phyloP scores from a whole-genome alignment of 2,113 vertebrate species.

The Lutjanus erythropterus region DNA sequence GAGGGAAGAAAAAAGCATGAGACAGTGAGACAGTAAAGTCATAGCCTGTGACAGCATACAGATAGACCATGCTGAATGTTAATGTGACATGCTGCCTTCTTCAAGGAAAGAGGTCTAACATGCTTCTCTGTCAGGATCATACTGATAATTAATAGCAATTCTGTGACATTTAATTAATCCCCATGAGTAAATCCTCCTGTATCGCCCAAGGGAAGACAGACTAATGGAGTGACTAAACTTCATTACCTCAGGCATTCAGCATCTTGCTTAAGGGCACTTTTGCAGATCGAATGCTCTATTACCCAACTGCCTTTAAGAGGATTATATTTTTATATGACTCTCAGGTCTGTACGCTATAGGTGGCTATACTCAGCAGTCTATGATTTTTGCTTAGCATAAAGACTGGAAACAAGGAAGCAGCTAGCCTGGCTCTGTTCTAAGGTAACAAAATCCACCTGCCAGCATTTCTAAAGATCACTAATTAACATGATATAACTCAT shows the following conservation, averaged over 20 bases:
- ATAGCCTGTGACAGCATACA: conserved; percentile 30
- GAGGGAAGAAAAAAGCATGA: conserved; percentile 6
- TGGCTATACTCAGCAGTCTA: background rate
- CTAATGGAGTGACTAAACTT: conserved; percentile 17
- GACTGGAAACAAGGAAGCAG: no score
- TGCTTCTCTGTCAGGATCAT: conserved; percentile 30
- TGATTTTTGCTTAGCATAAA: background rate
- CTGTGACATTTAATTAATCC: conserved; percentile 20
- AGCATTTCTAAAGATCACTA: background rate
- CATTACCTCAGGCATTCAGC: background rate
- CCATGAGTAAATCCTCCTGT: conserved; percentile 29
- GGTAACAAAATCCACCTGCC: background rate
- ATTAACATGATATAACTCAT: background rate
- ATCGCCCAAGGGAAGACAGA: conserved; percentile 13
- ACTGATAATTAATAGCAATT: conserved; percentile 44
- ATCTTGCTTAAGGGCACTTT: conserved; percentile 9
- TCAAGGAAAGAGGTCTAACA: conserved; percentile 7
- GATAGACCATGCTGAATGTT: conserved; percentile 37
- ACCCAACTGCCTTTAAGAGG: background rate
- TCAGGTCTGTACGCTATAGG: background rate
- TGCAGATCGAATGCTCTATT: background rate
- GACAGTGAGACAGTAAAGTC: conserved; percentile 30
- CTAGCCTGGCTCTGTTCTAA: background rate
- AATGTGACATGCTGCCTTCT: conserved; percentile 36
- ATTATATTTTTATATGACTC: background rate